phyloP scores from a whole-genome alignment of 2,113 vertebrate genomes.

The Oreochromis aureus region DNA sequence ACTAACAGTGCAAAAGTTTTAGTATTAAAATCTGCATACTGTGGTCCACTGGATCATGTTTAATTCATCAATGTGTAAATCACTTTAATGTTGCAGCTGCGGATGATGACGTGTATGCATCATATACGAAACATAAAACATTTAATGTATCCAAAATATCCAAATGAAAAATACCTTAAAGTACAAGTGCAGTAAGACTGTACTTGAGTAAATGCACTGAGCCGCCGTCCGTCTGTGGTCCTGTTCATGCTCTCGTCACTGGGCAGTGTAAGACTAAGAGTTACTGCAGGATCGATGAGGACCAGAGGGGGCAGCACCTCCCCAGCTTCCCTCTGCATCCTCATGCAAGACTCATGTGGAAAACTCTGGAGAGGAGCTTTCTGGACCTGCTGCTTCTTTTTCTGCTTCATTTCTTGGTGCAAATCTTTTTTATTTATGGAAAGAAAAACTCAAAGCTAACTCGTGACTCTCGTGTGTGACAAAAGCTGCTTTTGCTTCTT shows the following conservation, averaged over 20 bases:
- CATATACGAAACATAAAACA: not conserved
- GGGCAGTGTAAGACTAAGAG: rapidly evolving
- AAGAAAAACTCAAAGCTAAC: not conserved
- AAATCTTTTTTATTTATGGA: not conserved
- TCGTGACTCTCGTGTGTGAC: not conserved
- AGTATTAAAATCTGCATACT: not conserved
- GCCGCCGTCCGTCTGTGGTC: not conserved
- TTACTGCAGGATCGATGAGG: not conserved
- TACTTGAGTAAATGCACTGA: not conserved
- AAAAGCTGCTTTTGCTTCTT: not conserved
- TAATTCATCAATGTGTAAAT: not conserved
- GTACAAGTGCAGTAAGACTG: not conserved
- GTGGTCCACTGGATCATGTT: not conserved
- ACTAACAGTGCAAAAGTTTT: rapidly evolving
- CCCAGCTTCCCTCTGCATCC: not conserved
- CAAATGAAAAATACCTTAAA: not conserved
- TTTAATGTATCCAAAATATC: not conserved
- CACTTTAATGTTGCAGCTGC: not conserved
- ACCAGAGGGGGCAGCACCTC: not conserved
- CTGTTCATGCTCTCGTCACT: not conserved
- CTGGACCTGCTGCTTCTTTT: not conserved
- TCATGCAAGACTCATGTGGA: not conserved
- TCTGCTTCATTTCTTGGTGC: not conserved
- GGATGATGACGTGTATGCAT: rapidly evolving
- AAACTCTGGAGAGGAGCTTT: not conserved